phyloP scores from a whole-genome alignment of 2,888 invertebrate species.

The Acleris laterana region DNA sequence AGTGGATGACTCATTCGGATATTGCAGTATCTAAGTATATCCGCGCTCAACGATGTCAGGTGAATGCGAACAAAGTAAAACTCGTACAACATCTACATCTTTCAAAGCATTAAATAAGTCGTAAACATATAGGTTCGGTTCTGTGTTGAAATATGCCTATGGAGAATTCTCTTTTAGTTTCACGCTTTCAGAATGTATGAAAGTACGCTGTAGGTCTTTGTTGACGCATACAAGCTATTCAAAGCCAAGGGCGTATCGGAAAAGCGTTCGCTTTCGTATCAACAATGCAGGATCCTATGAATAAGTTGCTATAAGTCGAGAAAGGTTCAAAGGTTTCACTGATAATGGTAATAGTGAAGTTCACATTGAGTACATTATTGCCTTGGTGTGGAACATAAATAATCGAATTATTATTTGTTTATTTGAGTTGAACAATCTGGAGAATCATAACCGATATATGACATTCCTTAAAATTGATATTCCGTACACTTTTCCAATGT shows the following conservation, averaged over 20 bases:
- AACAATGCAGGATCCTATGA: slow-evolving; percentile 6
- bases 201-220: slow-evolving; percentile 13
- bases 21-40: slow-evolving; percentile 43
- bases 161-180: slow-evolving; percentile 5
- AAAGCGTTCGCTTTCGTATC: slow-evolving; percentile 26
- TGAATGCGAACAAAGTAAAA: slow-evolving; percentile 22
- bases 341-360: no score
- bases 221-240: slow-evolving; percentile 24
- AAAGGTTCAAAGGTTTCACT: neutral
- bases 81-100: slow-evolving; percentile 12
- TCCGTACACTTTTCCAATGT: no score
- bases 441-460: no score
- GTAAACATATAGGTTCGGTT: neutral
- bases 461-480: no score
- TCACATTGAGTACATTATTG: neutral
- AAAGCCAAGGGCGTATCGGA: slow-evolving; percentile 31
- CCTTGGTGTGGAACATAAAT: neutral
- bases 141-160: neutral
- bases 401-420: no score
- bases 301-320: slow-evolving; percentile 16
- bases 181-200: slow-evolving; percentile 11
- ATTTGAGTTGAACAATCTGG: no score
- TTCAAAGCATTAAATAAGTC: slow-evolving; percentile 4
- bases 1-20: slow-evolving; percentile 50
- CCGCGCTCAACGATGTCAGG: slow-evolving; percentile 6